Percentiles rank a stretch among this genome's conserved stretches.
These are phyloP conservation scores for Pangasianodon gigas DNA, from an alignment of 2,113 vertebrate species.

Conservation along the genomic window DNA sequence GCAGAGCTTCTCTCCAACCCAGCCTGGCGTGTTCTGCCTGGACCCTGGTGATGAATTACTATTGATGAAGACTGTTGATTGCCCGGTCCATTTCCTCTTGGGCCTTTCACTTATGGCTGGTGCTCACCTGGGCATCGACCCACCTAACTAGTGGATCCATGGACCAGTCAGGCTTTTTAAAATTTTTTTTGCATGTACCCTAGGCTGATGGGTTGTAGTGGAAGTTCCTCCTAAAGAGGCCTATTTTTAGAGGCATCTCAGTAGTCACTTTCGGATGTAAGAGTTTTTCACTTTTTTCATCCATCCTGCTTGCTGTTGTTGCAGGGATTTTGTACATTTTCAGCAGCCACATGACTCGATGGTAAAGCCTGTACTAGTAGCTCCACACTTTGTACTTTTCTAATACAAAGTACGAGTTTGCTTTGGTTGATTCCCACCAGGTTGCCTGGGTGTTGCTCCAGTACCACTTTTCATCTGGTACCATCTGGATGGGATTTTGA, in stretches of 20 bases:
- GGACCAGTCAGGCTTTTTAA: neutral
- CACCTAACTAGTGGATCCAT: neutral
- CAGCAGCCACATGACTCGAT: neutral
- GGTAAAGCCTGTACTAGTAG: neutral
- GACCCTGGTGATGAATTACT: neutral
- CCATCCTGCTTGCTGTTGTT: neutral
- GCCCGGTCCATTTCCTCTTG: neutral
- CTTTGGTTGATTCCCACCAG: neutral
- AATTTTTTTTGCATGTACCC: neutral
- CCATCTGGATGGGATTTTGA: neutral
- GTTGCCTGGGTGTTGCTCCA: neutral
- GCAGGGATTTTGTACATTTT: neutral
- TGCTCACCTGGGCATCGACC: neutral
- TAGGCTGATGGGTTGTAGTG: neutral
- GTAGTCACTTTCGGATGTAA: neutral
- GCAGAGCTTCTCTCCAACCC: neutral
- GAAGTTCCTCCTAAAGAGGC: neutral
- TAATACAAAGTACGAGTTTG: neutral
- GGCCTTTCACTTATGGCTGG: neutral
- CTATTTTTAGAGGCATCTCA: neutral
- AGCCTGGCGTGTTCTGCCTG: neutral
- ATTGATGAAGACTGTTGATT: too few species aligned
- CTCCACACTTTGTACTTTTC: neutral
- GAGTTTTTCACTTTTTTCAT: neutral
- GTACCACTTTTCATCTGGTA: neutral